Base-by-base conservation (phyloP, 2,888 invertebrate species). In the Carterocephalus palaemon region DNA sequence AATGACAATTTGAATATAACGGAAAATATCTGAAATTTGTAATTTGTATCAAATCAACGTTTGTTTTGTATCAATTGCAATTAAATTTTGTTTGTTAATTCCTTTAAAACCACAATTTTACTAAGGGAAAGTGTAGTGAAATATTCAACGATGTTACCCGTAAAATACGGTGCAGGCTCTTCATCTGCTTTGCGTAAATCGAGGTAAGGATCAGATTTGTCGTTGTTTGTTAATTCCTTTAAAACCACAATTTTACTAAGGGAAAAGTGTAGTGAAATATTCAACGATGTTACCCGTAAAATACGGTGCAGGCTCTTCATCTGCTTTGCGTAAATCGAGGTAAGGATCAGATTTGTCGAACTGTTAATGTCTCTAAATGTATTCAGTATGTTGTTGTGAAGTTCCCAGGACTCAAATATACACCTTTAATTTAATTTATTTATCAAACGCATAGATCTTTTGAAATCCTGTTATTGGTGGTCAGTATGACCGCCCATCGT, bases 301-400 rank as follows among this genome's bases (percentile, higher is more conserved):
- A 59, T 73, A 56, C 59, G 53, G 57, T 1, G 49, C 68, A 8
- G 72, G 67, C n/a, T n/a, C n/a, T n/a, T 62, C 70, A 4, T 69
- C 68, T n/a, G 67, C 60, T 12, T 52, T 67, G 24, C 63, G 78
- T 22, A 83, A 81, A 64, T 73, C 83, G 1, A 76, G 76, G 83
- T 82, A 66, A 55, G 10, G n/a, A 19, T 19, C 6, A 4, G 19
- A 4, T 19, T 19, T 6, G 4, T 6, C 19, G 6, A 19, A 6
- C 6, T 6, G 19, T 19, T n/a, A n/a, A n/a, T n/a, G n/a, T n/a
- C n/a, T n/a, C n/a, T n/a, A n/a, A n/a, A n/a, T 19, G 19, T 19
- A 19, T 4, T 19, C 6, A 6, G 19, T 19, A 3, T 19, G 3
- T 19, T 19, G 6, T 3, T 19, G 19, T 19, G 6, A 4, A 4